phyloP scores from a whole-genome alignment of 1,140 invertebrate species.

The Reticulitermes speratus region DNA sequence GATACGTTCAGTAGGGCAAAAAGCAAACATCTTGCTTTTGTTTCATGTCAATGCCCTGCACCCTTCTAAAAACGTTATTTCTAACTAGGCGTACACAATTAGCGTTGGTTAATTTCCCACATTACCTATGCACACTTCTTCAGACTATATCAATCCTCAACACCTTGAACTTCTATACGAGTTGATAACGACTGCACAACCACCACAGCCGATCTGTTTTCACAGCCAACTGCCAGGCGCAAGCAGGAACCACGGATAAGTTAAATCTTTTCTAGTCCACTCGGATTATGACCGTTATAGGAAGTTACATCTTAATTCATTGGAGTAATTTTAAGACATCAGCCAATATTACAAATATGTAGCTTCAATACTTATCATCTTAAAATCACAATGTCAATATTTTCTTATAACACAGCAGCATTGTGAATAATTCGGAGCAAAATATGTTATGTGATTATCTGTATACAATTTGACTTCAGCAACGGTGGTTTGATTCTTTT shows the following conservation, averaged over 20 bases:
- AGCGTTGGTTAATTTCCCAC: not conserved
- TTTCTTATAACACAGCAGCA: too few species aligned
- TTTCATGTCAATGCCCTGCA: not conserved
- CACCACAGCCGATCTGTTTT: not conserved
- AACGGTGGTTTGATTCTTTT: too few species aligned
- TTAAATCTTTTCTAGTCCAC: too few species aligned
- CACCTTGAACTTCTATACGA: too few species aligned
- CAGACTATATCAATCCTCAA: too few species aligned
- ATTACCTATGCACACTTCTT: not conserved
- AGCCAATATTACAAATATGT: too few species aligned
- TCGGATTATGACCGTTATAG: not conserved
- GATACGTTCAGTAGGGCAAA: not conserved
- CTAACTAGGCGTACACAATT: not conserved
- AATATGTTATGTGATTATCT: too few species aligned
- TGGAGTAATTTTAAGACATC: not conserved
- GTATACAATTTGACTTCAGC: too few species aligned
- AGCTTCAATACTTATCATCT: too few species aligned
- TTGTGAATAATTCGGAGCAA: too few species aligned
- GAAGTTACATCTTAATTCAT: not conserved
- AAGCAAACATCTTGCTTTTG: not conserved
- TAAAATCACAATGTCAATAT: too few species aligned
- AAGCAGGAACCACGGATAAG: not conserved
- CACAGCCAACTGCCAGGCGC: not conserved
- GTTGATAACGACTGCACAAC: too few species aligned
- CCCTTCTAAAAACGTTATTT: not conserved